Base-by-base conservation (phyloP, 2,888 invertebrate genomes). In the Eupithecia subumbrata region DNA sequence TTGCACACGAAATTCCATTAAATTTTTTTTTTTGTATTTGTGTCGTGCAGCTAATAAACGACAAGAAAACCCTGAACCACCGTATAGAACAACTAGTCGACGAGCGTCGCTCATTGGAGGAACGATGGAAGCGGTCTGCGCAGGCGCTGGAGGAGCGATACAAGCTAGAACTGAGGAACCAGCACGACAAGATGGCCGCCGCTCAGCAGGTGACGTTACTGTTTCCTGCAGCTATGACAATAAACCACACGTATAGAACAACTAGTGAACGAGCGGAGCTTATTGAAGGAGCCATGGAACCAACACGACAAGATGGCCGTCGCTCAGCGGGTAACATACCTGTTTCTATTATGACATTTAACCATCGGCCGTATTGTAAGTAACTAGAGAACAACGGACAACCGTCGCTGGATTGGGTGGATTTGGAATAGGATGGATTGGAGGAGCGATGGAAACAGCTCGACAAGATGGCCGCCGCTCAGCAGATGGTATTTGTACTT, bases 1-100 rank as follows among this genome's bases (percentile, higher is more conserved):
- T n/a, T 52, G 18, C 8, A 48, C 0, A 48, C 18, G 7, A 48
- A 52, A 9, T 52, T 52, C 18, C 18, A n/a, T n/a, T n/a, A 18
- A 7, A 30, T 63, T 30, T 7, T 2, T 64, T 16, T 63, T 30
- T 7, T 2, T 64, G 37, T 30, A 30, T 34, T 64, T 64, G 34
- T 16, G 34, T 64, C 14, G 43, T 18, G 0, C 89, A 97, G 95
- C 87, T 98, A 69, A 96, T 98, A 78, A 96, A 96, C 75, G 98
- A 98, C 86, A 98, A 98, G 90, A 97, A 97, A 79, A 95, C 96
- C 0, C 87, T 98, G 25, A 97, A 97, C 82, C 97, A 97, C 79
- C 96, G 97, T 81, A 97, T 97, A 81, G 96, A 97, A 84, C 95
- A 96, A 76, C 84, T 97, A n/a, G 95, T 97, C 0, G 95, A 95